Conservation (phyloP, 2,113 vertebrate genomes). For the Phaetusa simplex region DNA sequence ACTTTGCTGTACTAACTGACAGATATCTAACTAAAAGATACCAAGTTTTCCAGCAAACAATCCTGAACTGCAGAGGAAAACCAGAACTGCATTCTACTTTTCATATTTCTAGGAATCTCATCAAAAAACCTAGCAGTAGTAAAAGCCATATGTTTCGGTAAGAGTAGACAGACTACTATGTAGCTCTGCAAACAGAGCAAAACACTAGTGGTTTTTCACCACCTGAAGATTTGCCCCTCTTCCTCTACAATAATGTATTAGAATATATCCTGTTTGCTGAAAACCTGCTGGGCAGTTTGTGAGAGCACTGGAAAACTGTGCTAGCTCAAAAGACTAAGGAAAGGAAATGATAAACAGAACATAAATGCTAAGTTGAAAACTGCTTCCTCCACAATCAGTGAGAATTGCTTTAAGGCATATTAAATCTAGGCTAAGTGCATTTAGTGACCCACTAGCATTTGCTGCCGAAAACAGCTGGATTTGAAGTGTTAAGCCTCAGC, state of each 20-base stretch:
- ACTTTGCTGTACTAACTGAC: neutral
- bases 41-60: neutral
- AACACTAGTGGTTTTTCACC: neutral
- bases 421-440: neutral
- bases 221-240: neutral
- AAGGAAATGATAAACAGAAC: neutral
- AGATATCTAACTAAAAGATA: neutral
- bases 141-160: neutral
- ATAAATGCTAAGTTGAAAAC: neutral
- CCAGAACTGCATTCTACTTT: neutral
- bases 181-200: neutral
- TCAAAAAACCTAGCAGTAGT: neutral
- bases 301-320: neutral
- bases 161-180: neutral
- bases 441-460: neutral
- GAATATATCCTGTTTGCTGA: neutral
- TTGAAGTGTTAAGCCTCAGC: neutral
- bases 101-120: neutral
- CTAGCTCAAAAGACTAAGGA: neutral
- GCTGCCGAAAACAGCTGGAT: slow-evolving; percentile 1
- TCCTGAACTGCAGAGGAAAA: neutral
- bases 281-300: neutral
- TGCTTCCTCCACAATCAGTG: neutral
- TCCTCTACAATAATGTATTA: neutral
- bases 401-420: neutral